Percentiles rank a stretch among this genome's conserved stretches.
Conservation (phyloP, 2,113 vertebrate genomes). For the Melanerpes aurifrons region DNA sequence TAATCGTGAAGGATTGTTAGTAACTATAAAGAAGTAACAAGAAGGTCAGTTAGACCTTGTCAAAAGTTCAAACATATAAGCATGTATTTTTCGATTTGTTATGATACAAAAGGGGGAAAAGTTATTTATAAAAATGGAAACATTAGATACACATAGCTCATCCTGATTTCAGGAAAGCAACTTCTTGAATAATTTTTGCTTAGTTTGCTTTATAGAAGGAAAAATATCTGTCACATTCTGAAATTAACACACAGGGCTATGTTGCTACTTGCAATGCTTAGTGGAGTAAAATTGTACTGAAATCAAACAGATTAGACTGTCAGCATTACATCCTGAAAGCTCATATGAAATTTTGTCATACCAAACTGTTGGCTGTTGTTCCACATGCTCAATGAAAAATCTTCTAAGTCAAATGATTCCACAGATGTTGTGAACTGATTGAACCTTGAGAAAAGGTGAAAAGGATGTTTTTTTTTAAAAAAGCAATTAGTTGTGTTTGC, state of each 20-base stretch:
- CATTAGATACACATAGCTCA: background rate
- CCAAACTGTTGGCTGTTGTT: background rate
- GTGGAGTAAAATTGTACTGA: background rate
- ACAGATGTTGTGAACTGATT: background rate
- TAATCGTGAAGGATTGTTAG: background rate
- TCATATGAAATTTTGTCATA: background rate
- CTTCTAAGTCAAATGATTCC: background rate
- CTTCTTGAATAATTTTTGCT: background rate
- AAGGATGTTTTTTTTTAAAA: background rate
- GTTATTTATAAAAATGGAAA: background rate
- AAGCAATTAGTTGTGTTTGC: background rate
- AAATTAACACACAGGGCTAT: background rate
- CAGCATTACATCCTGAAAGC: background rate
- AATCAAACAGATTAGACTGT: background rate
- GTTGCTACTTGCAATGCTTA: background rate
- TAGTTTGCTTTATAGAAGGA: background rate
- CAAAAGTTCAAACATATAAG: background rate
- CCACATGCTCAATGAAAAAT: background rate
- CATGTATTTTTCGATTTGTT: slow-evolving; percentile 7
- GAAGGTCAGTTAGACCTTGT: background rate
- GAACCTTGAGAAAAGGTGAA: background rate
- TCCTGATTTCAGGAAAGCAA: background rate
- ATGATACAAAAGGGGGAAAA: background rate
- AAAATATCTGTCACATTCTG: background rate
- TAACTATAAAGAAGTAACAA: background rate